Evolutionary conservation across 2,113 vertebrate genomes (phyloP).

Genomic region (Gasterosteus nipponicus): DNA sequence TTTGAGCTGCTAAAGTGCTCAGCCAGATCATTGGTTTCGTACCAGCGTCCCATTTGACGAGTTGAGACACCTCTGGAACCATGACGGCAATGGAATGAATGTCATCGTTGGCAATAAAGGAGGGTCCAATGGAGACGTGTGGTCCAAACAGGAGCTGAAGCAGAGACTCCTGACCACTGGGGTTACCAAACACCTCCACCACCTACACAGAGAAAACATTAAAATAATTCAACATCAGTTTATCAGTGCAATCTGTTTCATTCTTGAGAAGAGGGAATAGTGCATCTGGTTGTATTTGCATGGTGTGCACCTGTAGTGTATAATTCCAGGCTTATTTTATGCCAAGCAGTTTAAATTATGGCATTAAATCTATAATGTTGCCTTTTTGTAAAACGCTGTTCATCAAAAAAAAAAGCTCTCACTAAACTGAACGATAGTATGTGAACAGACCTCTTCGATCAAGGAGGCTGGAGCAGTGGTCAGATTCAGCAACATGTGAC

Average conservation of each 20-base stretch:
- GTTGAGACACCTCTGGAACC: conserved; percentile 82
- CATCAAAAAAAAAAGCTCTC: background rate
- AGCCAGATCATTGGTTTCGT: conserved; percentile 52
- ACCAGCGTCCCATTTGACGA: conserved; percentile 90
- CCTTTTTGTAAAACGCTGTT: background rate
- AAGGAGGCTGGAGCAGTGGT: conserved; percentile 84
- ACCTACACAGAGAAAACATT: conserved; percentile 66
- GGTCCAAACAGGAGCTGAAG: conserved; percentile 87
- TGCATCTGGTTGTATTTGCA: background rate
- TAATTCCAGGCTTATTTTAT: background rate
- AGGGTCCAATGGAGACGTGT: conserved; percentile 75
- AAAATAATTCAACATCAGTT: background rate
- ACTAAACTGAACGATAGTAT: background rate
- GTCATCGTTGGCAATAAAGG: conserved; percentile 90
- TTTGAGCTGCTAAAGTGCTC: background rate
- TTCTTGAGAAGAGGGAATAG: background rate
- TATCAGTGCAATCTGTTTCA: background rate
- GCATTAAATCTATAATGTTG: background rate
- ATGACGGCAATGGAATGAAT: conserved; percentile 81
- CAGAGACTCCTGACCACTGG: conserved; percentile 84
- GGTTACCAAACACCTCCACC: conserved; percentile 92
- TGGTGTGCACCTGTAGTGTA: background rate
- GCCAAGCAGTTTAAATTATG: background rate
- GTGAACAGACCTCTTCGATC: conserved; percentile 82
- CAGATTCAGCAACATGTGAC: conserved; percentile 94